A percentile compares a stretch with the other conserved stretches of the same genome.
phyloP scores from a whole-genome alignment of 2,113 vertebrate species.

The Irena cyanogastra region DNA sequence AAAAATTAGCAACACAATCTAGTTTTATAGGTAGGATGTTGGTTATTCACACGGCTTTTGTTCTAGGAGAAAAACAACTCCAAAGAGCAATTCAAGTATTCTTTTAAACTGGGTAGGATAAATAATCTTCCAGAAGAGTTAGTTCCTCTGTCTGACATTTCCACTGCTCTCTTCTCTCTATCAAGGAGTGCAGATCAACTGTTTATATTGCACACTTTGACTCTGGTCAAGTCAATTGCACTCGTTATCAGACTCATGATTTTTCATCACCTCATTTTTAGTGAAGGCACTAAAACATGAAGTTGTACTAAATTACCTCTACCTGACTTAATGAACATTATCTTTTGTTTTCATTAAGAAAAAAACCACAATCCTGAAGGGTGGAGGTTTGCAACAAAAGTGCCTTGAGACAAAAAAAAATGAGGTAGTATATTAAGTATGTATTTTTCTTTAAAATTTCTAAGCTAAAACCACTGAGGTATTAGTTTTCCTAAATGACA shows the following conservation, averaged over 20 bases:
- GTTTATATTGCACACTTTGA: background rate
- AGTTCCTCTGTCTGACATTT: background rate
- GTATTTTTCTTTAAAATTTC: background rate
- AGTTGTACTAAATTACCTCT: background rate
- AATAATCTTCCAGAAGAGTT: background rate
- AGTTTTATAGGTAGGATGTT: background rate
- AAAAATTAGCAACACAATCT: background rate
- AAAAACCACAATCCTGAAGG: background rate
- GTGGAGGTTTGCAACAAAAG: background rate
- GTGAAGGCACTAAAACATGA: background rate
- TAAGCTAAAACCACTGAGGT: background rate
- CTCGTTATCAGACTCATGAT: background rate
- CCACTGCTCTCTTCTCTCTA: background rate
- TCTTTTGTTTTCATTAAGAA: background rate
- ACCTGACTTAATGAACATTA: background rate
- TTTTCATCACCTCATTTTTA: background rate
- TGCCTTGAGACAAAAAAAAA: background rate
- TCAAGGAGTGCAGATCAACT: background rate
- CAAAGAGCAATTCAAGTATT: background rate
- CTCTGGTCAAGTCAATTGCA: background rate
- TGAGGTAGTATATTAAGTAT: background rate
- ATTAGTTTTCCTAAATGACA: background rate
- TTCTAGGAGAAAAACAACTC: background rate
- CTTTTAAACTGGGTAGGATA: background rate
- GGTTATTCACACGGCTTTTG: background rate